phyloP scores from a whole-genome alignment of 2,113 vertebrate genomes.

The Stegostoma tigrinum region DNA sequence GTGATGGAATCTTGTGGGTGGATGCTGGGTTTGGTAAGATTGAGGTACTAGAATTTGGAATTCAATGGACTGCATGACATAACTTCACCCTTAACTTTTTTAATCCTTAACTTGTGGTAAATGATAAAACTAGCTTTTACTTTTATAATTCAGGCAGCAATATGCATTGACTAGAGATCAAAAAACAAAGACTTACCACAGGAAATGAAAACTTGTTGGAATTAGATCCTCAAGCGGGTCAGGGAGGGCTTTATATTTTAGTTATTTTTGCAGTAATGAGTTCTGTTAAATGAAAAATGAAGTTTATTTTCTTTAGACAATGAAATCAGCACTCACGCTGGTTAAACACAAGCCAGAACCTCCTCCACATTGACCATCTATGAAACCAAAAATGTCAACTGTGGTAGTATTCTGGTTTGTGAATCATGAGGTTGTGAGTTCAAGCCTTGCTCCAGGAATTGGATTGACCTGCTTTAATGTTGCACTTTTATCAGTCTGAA shows the following conservation, averaged over 20 bases:
- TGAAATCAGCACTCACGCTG: neutral
- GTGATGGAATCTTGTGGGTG: neutral
- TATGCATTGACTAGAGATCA: neutral
- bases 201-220: neutral
- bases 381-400: neutral
- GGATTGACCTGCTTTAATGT: neutral
- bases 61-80: neutral
- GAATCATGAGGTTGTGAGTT: neutral
- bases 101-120: neutral
- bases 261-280: neutral
- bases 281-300: neutral
- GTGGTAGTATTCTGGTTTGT: neutral
- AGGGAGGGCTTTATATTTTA: too few species aligned
- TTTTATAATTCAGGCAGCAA: neutral
- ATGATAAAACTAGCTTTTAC: neutral
- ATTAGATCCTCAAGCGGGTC: too few species aligned
- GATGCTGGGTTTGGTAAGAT: neutral
- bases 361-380: neutral
- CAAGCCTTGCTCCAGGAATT: neutral
- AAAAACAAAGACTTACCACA: neutral
- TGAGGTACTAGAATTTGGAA: neutral
- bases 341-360: neutral
- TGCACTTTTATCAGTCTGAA: neutral
- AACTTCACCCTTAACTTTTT: neutral
- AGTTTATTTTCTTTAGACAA: neutral